phyloP scores from a whole-genome alignment of 1,140 invertebrate species.

The Sitodiplosis mosellana region DNA sequence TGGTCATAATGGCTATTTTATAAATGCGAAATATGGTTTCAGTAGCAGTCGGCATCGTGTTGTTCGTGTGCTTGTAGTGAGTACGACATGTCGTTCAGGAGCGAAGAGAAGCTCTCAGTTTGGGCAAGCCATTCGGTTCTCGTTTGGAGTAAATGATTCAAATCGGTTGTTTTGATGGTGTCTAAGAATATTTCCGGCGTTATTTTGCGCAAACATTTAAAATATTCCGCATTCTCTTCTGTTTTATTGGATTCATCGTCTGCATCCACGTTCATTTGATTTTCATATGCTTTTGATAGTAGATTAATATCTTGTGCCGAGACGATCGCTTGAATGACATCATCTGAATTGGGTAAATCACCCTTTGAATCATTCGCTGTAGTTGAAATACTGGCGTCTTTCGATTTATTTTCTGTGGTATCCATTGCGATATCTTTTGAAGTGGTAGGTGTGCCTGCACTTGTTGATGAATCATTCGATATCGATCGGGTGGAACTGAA shows the following conservation, averaged over 20 bases:
- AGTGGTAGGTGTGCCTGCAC: slow-evolving; percentile 18
- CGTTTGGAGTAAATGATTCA: slow-evolving; percentile 31
- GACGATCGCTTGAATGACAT: slow-evolving; percentile 32
- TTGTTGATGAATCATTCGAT: slow-evolving; percentile 1
- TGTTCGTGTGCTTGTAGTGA: slow-evolving; percentile 28
- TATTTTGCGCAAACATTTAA: slow-evolving; percentile 26
- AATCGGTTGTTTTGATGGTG: slow-evolving; percentile 30
- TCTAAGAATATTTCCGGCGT: slow-evolving; percentile 34
- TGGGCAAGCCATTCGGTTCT: slow-evolving; percentile 36
- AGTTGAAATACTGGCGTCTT: neutral
- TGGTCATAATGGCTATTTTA: no score
- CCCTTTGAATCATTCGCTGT: neutral
- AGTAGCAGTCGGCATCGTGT: slow-evolving; percentile 47
- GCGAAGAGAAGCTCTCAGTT: slow-evolving; percentile 35
- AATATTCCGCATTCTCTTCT: slow-evolving; percentile 13
- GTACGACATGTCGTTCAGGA: slow-evolving; percentile 44
- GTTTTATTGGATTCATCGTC: slow-evolving; percentile 1
- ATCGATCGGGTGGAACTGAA: slow-evolving; percentile 11
- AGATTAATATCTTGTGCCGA: slow-evolving; percentile 35
- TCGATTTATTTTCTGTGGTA: neutral
- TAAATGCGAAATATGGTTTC: slow-evolving; percentile 6
- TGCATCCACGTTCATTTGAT: slow-evolving; percentile 20
- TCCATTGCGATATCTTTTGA: slow-evolving; percentile 8
- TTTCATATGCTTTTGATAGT: slow-evolving; percentile 32
- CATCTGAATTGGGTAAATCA: neutral